Evolutionary conservation across 2,888 invertebrate genomes (phyloP).

Genomic region (Lepidochrysops patricia): DNA sequence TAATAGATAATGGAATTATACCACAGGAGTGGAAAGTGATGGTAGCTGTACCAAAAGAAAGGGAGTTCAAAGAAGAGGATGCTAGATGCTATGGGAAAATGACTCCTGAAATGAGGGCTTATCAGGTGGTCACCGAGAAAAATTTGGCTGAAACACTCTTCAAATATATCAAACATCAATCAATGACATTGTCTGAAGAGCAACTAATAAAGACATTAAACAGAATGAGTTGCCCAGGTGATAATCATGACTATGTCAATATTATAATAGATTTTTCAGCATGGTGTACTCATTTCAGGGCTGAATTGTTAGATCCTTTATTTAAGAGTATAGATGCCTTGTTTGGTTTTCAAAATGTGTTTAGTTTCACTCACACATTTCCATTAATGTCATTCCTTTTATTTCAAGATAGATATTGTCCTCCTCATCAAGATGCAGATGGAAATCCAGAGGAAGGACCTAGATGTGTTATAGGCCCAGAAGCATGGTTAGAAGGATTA

Average conservation of each 20-base stretch:
- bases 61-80: background rate
- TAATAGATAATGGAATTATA: too few relatives aligned
- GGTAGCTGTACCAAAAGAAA: too few relatives aligned
- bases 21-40: too few relatives aligned
- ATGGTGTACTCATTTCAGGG: background rate
- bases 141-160: background rate
- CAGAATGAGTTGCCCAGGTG: background rate
- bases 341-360: background rate
- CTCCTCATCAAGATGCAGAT: background rate
- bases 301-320: background rate
- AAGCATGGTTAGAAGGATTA: background rate
- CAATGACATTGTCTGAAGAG: background rate
- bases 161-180: background rate
- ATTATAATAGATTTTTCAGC: background rate
- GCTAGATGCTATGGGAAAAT: background rate
- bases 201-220: background rate
- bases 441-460: background rate
- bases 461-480: background rate
- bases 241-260: background rate
- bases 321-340: background rate
- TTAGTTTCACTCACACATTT: background rate
- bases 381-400: background rate
- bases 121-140: background rate
- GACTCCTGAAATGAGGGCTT: background rate
- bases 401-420: background rate